Base-by-base conservation (phyloP, 2,797 vertebrate species). In the Benthosema pterotum region DNA sequence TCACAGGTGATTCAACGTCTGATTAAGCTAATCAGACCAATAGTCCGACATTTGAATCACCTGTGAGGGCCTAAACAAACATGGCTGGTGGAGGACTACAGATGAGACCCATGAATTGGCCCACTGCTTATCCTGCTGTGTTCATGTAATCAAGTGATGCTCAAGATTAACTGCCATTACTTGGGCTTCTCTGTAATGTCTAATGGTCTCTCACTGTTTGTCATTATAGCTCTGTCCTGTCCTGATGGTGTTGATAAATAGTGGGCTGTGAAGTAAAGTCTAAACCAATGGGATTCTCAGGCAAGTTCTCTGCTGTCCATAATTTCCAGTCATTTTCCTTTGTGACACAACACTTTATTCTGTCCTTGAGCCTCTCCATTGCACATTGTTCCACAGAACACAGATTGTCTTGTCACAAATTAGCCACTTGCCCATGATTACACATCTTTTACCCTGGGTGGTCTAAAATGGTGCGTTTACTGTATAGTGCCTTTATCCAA, bases 271-370 rank as follows among this genome's bases (percentile, higher is more conserved):
- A 60, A 51, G 11, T 67, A 17, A 60, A 51, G 14, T 13, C 12
- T 57, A 22, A 71, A 74, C 60, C 45, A 38, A 66, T 28, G 11
- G 13, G 11, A 25, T 22, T 67, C 54, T 70, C 65, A 73, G 42
- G 63, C 48, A 6, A 13, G 74, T 65, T 79, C 54, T 83, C 77
- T 51, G n/a, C 56, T 61, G 66, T 7, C 72, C 65, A 78, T 73
- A 28, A 75, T 86, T 74, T 81, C 3, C 18, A 66, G 63, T 84
- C 77, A 79, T 87, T 82, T 84, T 79, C 88, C 82, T 86, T 71
- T 70, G 52, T 87, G 82, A 86, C 84, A 83, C 22, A 64, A 74
- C 59, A 46, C 83, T 87, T 82, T 77, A 81, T 78, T 75, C 32
- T 77, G 78, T 62, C 75, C 69, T 70, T 71, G 76, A 60, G 57